Conservation (phyloP, 2,797 vertebrate species). For the Pseudochromis fuscus region DNA sequence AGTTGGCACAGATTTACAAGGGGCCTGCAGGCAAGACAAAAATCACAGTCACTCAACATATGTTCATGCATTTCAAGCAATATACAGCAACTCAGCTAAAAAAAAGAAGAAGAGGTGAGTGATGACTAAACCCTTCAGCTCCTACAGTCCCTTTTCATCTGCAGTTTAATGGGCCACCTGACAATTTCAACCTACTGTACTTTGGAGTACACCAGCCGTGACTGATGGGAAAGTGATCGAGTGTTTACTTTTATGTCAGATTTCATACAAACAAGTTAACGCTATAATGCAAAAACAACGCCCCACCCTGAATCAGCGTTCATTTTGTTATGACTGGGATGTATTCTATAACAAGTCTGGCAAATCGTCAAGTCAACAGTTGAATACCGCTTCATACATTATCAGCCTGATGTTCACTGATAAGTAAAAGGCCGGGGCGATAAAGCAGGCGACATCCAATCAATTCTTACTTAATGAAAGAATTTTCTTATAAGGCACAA, state of each 20-base stretch:
- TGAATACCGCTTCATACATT: conserved; percentile 40
- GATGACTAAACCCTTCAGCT: conserved; percentile 33
- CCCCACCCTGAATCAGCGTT: not conserved
- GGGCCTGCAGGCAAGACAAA: conserved; percentile 49
- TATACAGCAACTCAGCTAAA: conserved; percentile 24
- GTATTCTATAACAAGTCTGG: conserved; percentile 10
- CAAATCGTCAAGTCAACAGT: conserved; percentile 2
- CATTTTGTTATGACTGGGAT: conserved; percentile 12
- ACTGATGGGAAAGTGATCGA: conserved; percentile 34
- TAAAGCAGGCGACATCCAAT: conserved; percentile 59
- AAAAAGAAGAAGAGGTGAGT: conserved; percentile 35
- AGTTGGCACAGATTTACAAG: conserved; percentile 59
- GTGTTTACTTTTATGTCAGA: conserved; percentile 26
- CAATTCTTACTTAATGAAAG: conserved; percentile 76
- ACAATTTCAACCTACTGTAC: conserved; percentile 50
- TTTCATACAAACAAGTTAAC: conserved; percentile 4
- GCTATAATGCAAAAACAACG: not conserved
- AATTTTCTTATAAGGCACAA: conserved; percentile 67
- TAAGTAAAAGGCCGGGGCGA: conserved; percentile 50
- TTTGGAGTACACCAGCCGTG: conserved; percentile 32
- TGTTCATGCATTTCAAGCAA: conserved; percentile 62
- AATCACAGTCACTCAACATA: conserved; percentile 62
- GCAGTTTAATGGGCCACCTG: conserved; percentile 58
- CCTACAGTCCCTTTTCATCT: conserved; percentile 51
- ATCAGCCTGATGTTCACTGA: conserved; percentile 41